Base-by-base conservation (phyloP, 2,888 invertebrate genomes). In the Vannuccia rotundouncinata region DNA sequence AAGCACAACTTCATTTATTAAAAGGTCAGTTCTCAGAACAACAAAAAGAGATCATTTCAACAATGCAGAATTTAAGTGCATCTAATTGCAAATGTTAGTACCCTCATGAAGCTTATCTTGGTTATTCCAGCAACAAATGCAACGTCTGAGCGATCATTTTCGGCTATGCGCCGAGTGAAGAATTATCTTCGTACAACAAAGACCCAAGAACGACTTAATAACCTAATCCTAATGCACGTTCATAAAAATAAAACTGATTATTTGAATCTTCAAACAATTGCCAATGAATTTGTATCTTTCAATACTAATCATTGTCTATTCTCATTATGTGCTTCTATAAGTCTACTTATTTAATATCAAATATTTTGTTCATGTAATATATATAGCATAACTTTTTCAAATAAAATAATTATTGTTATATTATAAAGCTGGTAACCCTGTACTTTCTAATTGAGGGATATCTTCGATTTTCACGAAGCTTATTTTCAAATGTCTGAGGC, bases 61-160 rank as follows among this genome's bases (percentile, higher is more conserved):
- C 22, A 66, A 66, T 66, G 66, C 22, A 66, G 66, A 66, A 66
- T 66, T 66, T 66, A 22, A 66, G 66, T 66, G 66, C 66, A 66
- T 66, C 66, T 66, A 66, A 66, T 66, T 66, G 66, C 66, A 66
- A 66, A 66, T 66, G 66, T 66, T 66, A 66, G 22, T 27, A 66
- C 66, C 66, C 66, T 66, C 25, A 66, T 66, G 66, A 66, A 66
- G 66, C 66, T 66, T 66, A 66, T 66, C 66, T 66, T 66, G 66
- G 66, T 66, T 5, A 66, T 66, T 66, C 66, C 22, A 66, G 66
- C 66, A 22, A 66, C 66, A 66, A 66, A 66, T 66, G 22, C 66
- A 66, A 66, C 22, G 66, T 66, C 66, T 22, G 66, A 5, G 25
- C 10, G 22, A 66, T 66, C 66, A 27, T 66, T 66, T 66, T 66